phyloP scores from a whole-genome alignment of 2,113 vertebrate genomes.

The Solea solea region DNA sequence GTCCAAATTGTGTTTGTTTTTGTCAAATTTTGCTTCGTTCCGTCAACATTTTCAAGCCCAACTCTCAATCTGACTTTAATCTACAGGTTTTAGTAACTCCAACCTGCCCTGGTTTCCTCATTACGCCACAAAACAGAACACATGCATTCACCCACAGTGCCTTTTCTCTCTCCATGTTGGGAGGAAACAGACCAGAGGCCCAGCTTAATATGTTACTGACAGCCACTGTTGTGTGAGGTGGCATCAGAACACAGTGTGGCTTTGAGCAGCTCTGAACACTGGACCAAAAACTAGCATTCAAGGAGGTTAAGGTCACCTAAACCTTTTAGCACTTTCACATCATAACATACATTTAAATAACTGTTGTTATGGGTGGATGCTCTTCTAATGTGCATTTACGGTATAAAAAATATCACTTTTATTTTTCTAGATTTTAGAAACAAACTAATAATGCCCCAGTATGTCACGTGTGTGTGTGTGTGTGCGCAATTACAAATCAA shows the following conservation, averaged over 20 bases:
- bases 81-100: constrained; percentile 28
- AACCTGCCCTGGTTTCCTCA: not conserved
- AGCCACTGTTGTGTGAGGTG: constrained; percentile 64
- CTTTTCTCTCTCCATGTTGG: constrained; percentile 39
- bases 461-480: too few relatives aligned
- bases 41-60: not conserved
- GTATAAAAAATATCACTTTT: constrained; percentile 1
- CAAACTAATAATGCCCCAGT: not conserved
- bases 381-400: constrained; percentile 6
- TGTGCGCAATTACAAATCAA: not conserved
- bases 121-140: constrained; percentile 21
- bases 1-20: too few relatives aligned
- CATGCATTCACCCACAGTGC: constrained; percentile 28
- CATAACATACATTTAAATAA: constrained; percentile 27
- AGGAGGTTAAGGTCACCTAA: constrained; percentile 50
- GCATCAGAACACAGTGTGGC: constrained; percentile 59
- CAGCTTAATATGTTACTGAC: constrained; percentile 62
- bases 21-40: not conserved
- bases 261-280: constrained; percentile 54
- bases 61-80: constrained; percentile 34
- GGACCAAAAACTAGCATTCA: constrained; percentile 50
- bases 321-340: constrained; percentile 30
- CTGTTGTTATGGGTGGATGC: constrained; percentile 9
- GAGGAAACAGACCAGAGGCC: constrained; percentile 43
- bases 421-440: not conserved